Evolutionary conservation across 1,140 invertebrate genomes (phyloP).

Genomic region (Daktulosphaira vitifoliae): DNA sequence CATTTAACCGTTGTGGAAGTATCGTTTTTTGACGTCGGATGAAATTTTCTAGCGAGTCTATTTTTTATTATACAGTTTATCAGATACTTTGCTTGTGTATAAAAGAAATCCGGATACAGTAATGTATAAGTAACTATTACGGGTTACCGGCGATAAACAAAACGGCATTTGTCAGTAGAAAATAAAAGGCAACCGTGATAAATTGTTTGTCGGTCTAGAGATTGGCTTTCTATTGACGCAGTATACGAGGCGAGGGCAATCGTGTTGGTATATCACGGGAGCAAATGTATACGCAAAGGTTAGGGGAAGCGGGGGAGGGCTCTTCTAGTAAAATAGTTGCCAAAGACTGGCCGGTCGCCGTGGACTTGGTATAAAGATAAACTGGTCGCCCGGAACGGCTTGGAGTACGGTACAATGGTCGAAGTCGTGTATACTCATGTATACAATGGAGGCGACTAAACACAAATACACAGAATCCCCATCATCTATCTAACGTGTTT

Average conservation of each 20-base stretch:
- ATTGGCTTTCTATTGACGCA: slow-evolving; percentile 4
- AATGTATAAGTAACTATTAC: slow-evolving; percentile 26
- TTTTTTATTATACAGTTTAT: too few species aligned
- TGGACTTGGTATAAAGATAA: too few species aligned
- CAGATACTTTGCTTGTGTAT: too few species aligned
- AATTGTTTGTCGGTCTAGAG: slow-evolving; percentile 17
- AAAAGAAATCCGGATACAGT: not conserved
- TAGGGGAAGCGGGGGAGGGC: too few species aligned
- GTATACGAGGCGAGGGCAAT: not conserved
- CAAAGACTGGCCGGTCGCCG: slow-evolving; percentile 20
- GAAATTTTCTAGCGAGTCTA: not conserved
- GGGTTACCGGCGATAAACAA: slow-evolving; percentile 28
- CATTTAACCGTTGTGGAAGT: slow-evolving; percentile 15
- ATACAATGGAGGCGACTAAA: not conserved
- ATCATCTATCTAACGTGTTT: slow-evolving; percentile 30
- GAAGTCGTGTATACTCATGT: not conserved
- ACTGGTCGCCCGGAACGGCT: too few species aligned
- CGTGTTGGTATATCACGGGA: not conserved
- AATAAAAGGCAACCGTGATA: slow-evolving; percentile 11
- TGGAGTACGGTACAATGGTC: too few species aligned
- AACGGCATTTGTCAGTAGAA: slow-evolving; percentile 26
- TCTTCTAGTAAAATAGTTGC: slow-evolving; percentile 7
- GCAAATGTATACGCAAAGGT: too few species aligned
- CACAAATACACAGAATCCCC: not conserved
- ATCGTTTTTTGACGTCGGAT: not conserved